Percentiles rank a stretch among this genome's conserved stretches.
phyloP scores from a whole-genome alignment of 2,888 invertebrate genomes.

The Sialis fuliginosa region DNA sequence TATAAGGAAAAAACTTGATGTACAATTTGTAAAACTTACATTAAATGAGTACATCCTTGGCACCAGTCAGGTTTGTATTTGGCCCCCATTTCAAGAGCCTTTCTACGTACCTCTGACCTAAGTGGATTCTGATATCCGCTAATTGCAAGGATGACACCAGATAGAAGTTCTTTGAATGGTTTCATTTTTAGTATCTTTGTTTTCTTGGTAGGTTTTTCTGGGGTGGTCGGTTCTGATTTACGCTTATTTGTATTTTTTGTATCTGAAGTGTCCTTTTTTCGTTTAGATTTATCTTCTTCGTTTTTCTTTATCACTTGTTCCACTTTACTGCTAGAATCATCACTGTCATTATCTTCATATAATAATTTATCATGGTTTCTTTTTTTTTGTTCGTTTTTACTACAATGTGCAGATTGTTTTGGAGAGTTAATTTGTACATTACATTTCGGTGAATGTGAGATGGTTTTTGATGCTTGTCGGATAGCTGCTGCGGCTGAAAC shows the following conservation, averaged over 20 bases:
- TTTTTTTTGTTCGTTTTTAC: not conserved
- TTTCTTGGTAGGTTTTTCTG: slow-evolving; percentile 17
- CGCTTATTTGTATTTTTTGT: slow-evolving; percentile 4
- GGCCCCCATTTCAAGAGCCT: slow-evolving; percentile 63
- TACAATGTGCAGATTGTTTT: no score
- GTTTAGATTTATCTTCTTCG: slow-evolving; percentile 16
- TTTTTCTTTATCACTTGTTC: slow-evolving; percentile 24
- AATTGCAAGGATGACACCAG: slow-evolving; percentile 56
- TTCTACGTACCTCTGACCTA: slow-evolving; percentile 44
- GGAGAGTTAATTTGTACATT: not conserved
- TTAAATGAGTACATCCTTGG: slow-evolving; percentile 59
- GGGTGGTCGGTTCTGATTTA: slow-evolving; percentile 7
- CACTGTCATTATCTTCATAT: slow-evolving; percentile 29
- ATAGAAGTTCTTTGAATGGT: slow-evolving; percentile 40
- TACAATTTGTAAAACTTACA: no score
- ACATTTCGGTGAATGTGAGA: not conserved
- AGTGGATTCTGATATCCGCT: slow-evolving; percentile 79
- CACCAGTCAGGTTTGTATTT: slow-evolving; percentile 62
- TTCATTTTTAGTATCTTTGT: slow-evolving; percentile 15
- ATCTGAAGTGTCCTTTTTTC: slow-evolving; percentile 6
- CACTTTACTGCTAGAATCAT: slow-evolving; percentile 23
- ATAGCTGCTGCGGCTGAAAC: not conserved
- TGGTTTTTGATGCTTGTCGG: not conserved
- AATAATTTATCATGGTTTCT: slow-evolving; percentile 25
- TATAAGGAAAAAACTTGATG: no score